Evolutionary conservation across 2,797 vertebrate species (phyloP), one percentile per base, ranked within the genome.

Genomic region (Rhinatrema bivittatum): DNA sequence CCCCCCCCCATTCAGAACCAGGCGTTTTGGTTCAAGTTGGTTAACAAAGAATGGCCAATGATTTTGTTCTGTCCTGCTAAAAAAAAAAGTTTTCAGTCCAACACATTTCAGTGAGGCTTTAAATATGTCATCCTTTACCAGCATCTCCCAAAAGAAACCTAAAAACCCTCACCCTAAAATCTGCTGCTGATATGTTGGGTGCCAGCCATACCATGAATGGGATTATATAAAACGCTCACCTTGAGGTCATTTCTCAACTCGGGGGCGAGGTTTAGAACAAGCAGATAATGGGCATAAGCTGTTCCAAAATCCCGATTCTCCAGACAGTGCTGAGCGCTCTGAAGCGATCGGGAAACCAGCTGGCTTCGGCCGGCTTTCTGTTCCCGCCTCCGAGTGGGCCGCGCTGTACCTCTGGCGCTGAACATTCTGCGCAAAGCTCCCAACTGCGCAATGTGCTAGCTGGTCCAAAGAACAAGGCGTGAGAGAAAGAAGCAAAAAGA

Each of bases 271-370:
- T 90, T 94, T 42, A 99, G 84, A 34, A 91, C 91, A 1, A 99
- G 80, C 2, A 99, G 89, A 68, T 94, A 97, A 63, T 99, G 94
- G 9, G 93, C 94, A 40, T 94, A 99, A 0, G 94, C 94, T 4
- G 93, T 97, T 41, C 96, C 96, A 53, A 94, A 93, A 50, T 98
- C 94, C 26, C 88, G 89, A 42, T 78, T 76, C 33, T 87, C 78
- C 31, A 97, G 59, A 41, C 92, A 97, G 51, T 94, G 86, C 57
- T 95, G 89, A 2, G 92, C 94, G 49, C 94, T 97, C 66, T 91
- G 90, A 18, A 99, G 36, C 18, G 94, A 97, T 24, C 81, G 84
- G 8, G 88, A 88, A 21, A 99, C 84, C 69, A 99, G 66, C 56
- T 93, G 85, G 7, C 83, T 78, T 39, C 89, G 84, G 29, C 86